Evolutionary conservation across 92 coral and sea anemone genomes (phyloP).

Genomic region (Blastomussa wellsi): DNA sequence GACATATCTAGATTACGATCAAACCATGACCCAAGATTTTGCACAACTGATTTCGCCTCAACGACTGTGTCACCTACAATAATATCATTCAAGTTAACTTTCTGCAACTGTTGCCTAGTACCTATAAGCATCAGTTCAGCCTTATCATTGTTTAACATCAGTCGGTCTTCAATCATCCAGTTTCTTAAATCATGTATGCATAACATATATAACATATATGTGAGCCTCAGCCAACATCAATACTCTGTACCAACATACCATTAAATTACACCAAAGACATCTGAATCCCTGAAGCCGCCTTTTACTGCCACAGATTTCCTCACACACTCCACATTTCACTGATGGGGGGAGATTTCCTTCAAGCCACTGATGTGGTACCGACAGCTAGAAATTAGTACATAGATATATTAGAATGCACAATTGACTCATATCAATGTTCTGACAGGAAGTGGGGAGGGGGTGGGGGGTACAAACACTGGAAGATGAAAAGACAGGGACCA

Average conservation of each 20-base stretch:
- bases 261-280: constrained; percentile 94
- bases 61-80: no score
- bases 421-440: neutral
- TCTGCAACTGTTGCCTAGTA: no score
- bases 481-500: neutral
- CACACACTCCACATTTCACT: constrained; percentile 83
- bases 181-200: no score
- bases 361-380: constrained; percentile 96
- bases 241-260: constrained; percentile 60
- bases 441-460: neutral
- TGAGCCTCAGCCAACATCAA: no score
- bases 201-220: no score
- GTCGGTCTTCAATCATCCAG: no score
- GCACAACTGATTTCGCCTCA: no score
- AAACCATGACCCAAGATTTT: no score
- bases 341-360: constrained; percentile 91
- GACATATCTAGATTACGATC: no score
- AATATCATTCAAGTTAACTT: no score
- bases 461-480: neutral
- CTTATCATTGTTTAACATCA: no score
- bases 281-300: constrained; percentile 84
- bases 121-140: no score
- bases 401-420: neutral
- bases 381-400: constrained; percentile 54
- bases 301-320: constrained; percentile 88